Conservation (phyloP, 2,888 invertebrate genomes). For the Eupithecia subumbrata region DNA sequence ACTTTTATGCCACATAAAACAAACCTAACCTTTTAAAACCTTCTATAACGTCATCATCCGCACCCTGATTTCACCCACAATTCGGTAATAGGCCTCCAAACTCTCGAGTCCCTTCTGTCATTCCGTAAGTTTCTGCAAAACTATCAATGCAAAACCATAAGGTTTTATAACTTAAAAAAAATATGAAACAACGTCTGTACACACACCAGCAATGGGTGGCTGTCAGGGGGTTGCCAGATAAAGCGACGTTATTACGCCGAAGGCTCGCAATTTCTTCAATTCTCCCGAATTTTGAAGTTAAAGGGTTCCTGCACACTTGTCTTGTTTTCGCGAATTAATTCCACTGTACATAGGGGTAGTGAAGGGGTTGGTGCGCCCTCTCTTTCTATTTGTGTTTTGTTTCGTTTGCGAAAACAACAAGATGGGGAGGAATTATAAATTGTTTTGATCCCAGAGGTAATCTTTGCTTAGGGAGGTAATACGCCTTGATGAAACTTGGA, state of each 20-base stretch:
- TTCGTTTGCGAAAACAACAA: slow-evolving; percentile 14
- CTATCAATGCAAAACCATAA: too few relatives aligned
- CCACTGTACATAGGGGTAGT: slow-evolving; percentile 56
- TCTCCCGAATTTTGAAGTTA: slow-evolving; percentile 56
- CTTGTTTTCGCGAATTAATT: slow-evolving; percentile 64
- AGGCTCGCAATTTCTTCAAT: slow-evolving; percentile 72
- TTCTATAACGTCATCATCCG: too few relatives aligned
- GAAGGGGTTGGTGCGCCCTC: slow-evolving; percentile 19
- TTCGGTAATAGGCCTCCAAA: too few relatives aligned
- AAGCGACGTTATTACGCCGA: slow-evolving; percentile 61
- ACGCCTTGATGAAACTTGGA: not conserved
- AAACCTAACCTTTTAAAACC: too few relatives aligned
- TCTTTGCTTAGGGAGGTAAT: slow-evolving; percentile 1
- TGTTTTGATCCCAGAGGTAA: slow-evolving; percentile 9
- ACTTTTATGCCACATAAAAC: too few relatives aligned
- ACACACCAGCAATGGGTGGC: slow-evolving; percentile 42
- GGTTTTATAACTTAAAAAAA: not conserved
- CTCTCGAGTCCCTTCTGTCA: too few relatives aligned
- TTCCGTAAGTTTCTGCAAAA: too few relatives aligned
- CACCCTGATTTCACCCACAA: too few relatives aligned
- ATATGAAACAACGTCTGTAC: slow-evolving; percentile 19
- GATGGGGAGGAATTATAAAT: slow-evolving; percentile 11
- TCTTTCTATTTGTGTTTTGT: slow-evolving; percentile 35
- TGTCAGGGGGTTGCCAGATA: slow-evolving; percentile 58
- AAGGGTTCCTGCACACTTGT: slow-evolving; percentile 53